phyloP scores from a whole-genome alignment of 2,888 invertebrate genomes.

The Chrysomela aeneicollis region DNA sequence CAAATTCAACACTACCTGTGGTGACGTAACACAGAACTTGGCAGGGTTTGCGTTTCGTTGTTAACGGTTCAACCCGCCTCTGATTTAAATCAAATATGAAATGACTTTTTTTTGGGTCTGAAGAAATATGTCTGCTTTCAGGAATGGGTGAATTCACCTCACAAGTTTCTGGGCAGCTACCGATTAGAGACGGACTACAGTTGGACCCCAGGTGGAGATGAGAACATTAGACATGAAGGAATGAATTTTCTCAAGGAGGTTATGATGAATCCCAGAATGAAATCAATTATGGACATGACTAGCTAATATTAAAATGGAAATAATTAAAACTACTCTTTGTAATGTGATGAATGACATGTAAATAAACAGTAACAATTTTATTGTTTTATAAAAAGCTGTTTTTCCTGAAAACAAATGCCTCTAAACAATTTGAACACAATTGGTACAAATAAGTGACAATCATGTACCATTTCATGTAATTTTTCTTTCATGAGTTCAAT shows the following conservation, averaged over 20 bases:
- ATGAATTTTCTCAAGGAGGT: constrained; percentile 41
- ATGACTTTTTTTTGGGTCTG: not conserved
- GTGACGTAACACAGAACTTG: too few relatives aligned
- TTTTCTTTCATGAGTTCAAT: constrained; percentile 30
- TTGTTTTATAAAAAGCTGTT: constrained; percentile 45
- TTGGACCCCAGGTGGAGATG: constrained; percentile 70
- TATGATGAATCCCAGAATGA: constrained; percentile 21
- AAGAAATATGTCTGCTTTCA: constrained; percentile 53
- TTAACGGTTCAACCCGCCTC: too few relatives aligned
- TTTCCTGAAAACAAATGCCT: constrained; percentile 35
- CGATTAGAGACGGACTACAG: constrained; percentile 73
- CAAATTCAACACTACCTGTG: too few relatives aligned
- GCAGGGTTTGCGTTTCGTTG: too few relatives aligned
- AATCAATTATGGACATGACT: constrained; percentile 17
- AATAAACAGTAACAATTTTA: constrained; percentile 45
- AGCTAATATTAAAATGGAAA: not conserved
- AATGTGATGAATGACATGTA: not conserved
- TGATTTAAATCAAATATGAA: too few relatives aligned
- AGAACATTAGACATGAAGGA: constrained; percentile 50
- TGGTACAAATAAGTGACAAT: constrained; percentile 42
- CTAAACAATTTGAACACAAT: constrained; percentile 44
- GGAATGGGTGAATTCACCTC: constrained; percentile 74
- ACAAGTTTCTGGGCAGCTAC: constrained; percentile 71
- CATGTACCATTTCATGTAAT: constrained; percentile 37
- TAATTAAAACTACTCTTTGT: not conserved